phyloP scores from a whole-genome alignment of 2,113 vertebrate genomes.

The Amazona guildingii region DNA sequence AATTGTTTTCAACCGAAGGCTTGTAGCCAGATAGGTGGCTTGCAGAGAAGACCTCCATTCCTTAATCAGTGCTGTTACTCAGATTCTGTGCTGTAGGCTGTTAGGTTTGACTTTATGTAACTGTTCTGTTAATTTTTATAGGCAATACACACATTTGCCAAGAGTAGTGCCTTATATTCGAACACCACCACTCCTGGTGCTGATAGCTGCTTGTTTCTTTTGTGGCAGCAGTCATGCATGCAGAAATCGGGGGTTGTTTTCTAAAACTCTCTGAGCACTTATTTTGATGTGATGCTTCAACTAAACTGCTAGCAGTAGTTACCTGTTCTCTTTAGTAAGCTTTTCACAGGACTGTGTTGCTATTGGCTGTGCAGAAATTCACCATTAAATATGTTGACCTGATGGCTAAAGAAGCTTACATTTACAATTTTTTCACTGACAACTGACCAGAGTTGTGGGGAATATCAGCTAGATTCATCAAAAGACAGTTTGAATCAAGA shows the following conservation, averaged over 20 bases:
- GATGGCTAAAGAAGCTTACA: not conserved
- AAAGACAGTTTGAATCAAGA: not conserved
- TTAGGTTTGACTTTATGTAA: not conserved
- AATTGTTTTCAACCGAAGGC: not conserved
- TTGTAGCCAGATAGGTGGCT: not conserved
- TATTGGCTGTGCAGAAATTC: not conserved
- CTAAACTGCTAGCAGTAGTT: not conserved
- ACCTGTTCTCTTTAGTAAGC: not conserved
- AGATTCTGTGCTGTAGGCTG: not conserved
- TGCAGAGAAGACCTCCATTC: not conserved
- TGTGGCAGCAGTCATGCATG: not conserved
- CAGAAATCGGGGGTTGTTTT: not conserved
- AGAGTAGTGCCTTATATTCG: accelerated
- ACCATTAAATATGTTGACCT: not conserved
- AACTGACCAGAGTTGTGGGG: not conserved
- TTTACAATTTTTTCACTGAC: not conserved
- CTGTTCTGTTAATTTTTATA: not conserved
- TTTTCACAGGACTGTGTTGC: not conserved
- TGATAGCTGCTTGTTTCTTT: not conserved
- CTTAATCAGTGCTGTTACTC: not conserved
- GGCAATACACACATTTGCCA: not conserved
- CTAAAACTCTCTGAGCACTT: not conserved
- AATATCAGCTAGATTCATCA: not conserved
- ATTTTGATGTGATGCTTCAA: not conserved
- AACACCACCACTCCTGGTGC: not conserved